A percentile compares a stretch with the other conserved stretches of the same genome.
Evolutionary conservation across 64 coral and sea anemone genomes (phyloP).

Genomic region (Actinia equina): DNA sequence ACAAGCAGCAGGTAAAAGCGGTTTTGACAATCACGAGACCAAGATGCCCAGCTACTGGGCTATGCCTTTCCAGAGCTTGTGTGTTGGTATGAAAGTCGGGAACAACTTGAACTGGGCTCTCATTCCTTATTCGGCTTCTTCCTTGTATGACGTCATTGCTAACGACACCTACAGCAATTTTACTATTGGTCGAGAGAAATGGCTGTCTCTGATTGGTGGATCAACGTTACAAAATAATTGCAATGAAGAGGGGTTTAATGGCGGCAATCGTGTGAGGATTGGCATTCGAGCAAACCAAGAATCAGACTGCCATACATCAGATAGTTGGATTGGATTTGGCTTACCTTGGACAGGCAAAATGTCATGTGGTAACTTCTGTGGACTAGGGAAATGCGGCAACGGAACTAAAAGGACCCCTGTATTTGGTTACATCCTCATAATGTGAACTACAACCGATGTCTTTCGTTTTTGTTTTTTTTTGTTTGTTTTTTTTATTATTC

Average conservation of each 20-base stretch:
- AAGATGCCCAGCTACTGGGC: no score
- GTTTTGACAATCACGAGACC: constrained; percentile 54
- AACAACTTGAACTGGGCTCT: constrained; percentile 19
- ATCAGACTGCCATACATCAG: neutral
- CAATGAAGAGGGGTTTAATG: constrained; percentile 23
- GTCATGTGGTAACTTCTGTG: neutral
- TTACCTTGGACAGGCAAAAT: neutral
- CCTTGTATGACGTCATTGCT: constrained; percentile 45
- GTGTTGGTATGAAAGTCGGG: constrained; percentile 52
- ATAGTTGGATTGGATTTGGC: constrained; percentile 13
- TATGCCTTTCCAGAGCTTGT: constrained; percentile 53
- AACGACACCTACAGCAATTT: constrained; percentile 19
- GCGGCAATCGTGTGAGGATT: neutral
- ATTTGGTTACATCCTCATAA: neutral
- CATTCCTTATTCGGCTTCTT: neutral
- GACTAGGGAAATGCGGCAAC: neutral
- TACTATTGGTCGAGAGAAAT: constrained; percentile 11
- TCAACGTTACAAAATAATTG: constrained; percentile 33
- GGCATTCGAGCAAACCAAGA: constrained; percentile 15
- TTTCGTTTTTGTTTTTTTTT: no score
- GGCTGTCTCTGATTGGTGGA: constrained; percentile 48
- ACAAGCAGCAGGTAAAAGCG: constrained; percentile 26
- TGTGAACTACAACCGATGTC: neutral
- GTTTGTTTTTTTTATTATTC: no score
- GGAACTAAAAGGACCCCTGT: neutral